These are phyloP conservation scores for Drosophila equinoxialis DNA, from an alignment of 1,140 invertebrate genomes.

Conservation along the genomic window DNA sequence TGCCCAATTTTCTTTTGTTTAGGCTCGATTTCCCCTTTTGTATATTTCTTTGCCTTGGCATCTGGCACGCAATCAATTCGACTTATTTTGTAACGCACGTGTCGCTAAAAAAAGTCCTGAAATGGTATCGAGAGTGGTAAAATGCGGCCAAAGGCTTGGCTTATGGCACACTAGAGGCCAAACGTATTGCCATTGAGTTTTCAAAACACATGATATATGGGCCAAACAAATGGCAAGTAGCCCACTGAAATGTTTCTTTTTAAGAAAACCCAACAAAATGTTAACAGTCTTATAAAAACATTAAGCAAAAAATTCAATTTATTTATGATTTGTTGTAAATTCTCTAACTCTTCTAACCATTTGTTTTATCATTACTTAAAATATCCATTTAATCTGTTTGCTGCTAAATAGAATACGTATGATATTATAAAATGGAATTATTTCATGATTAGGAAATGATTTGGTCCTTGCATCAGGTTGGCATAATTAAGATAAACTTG, in stretches of 20 bases:
- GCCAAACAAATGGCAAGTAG: conserved; percentile 34
- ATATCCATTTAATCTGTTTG: too few relatives aligned
- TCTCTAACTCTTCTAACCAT: too few relatives aligned
- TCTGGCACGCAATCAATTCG: conserved; percentile 78
- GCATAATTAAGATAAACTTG: conserved; percentile 13
- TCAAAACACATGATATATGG: conserved; percentile 64
- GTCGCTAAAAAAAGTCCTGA: conserved; percentile 34
- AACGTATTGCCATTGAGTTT: conserved; percentile 43
- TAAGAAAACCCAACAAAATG: conserved; percentile 34
- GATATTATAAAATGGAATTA: background rate
- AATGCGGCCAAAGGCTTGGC: conserved; percentile 22
- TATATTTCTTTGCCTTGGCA: conserved; percentile 21
- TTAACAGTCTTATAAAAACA: background rate
- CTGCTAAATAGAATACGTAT: too few relatives aligned
- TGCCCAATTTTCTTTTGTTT: conserved; percentile 14
- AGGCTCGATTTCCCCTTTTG: conserved; percentile 45
- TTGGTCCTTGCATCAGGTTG: conserved; percentile 8
- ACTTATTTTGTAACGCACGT: conserved; percentile 47
- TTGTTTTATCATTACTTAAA: too few relatives aligned
- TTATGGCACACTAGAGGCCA: conserved; percentile 44
- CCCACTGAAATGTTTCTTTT: background rate
- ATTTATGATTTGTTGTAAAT: too few relatives aligned
- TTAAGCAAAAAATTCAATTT: too few relatives aligned
- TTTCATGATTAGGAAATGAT: background rate
- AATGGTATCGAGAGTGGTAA: conserved; percentile 15